phyloP scores from a whole-genome alignment of 2,888 invertebrate genomes.

The Congeria kusceri region DNA sequence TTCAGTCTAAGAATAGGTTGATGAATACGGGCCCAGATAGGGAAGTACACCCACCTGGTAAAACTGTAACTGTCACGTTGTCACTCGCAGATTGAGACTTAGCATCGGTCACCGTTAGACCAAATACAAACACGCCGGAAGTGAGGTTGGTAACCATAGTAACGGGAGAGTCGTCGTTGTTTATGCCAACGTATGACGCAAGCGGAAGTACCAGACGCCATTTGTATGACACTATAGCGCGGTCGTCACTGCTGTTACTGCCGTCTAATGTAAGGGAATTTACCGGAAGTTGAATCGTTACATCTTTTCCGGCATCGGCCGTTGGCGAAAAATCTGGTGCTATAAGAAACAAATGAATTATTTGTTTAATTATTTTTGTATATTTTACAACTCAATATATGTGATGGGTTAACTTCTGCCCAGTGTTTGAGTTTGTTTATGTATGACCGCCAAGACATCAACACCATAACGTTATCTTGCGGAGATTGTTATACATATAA shows the following conservation, averaged over 20 bases:
- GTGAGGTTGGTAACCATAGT: constrained; percentile 26
- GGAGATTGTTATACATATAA: no score
- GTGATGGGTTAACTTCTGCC: no score
- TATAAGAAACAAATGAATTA: constrained; percentile 9
- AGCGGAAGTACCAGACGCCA: constrained; percentile 32
- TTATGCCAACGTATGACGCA: constrained; percentile 5
- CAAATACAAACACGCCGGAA: constrained; percentile 30
- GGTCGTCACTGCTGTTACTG: constrained; percentile 39
- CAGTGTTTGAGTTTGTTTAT: no score
- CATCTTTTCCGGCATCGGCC: constrained; percentile 50
- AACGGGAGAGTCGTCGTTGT: background rate
- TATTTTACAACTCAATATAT: no score
- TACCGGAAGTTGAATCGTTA: constrained; percentile 36
- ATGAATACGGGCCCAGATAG: no score
- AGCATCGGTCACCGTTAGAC: constrained; percentile 33
- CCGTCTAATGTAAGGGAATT: constrained; percentile 15
- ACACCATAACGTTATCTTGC: no score
- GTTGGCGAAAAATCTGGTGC: constrained; percentile 38
- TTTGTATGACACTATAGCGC: constrained; percentile 34
- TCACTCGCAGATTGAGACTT: constrained; percentile 26
- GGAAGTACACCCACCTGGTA: constrained; percentile 32
- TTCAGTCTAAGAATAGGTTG: no score
- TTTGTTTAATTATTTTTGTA: no score
- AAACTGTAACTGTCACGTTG: constrained; percentile 22
- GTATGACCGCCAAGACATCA: no score